Evolutionary conservation across 2,888 invertebrate genomes (phyloP).

Genomic region (Hydroisotoma schaefferi): DNA sequence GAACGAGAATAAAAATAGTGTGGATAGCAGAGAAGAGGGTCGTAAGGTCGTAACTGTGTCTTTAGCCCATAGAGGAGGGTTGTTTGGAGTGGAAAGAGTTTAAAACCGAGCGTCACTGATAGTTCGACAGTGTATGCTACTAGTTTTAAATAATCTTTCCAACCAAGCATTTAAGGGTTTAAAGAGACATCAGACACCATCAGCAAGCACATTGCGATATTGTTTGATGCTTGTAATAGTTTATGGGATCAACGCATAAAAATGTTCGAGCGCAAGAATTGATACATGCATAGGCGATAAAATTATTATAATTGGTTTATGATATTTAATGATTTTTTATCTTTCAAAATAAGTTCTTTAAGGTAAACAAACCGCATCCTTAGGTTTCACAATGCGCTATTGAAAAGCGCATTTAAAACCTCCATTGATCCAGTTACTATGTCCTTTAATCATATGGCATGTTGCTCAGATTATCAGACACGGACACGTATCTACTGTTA

Average conservation of each 20-base stretch:
- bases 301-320: not conserved
- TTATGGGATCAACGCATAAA: no score
- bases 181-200: not conserved
- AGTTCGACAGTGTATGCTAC: no score
- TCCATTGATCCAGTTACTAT: constrained; percentile 1
- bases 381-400: constrained; percentile 1
- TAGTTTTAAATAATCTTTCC: constrained; percentile 1
- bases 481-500: not conserved
- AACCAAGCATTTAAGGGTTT: not conserved
- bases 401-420: not conserved
- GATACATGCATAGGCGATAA: not conserved
- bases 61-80: no score
- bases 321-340: no score
- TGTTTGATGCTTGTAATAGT: no score
- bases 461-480: not conserved
- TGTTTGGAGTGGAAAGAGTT: no score
- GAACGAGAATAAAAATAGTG: no score
- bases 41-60: no score
- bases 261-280: no score
- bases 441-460: not conserved
- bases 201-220: no score
- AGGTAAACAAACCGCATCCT: not conserved
- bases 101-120: no score
- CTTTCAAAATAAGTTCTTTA: not conserved
- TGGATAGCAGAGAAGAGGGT: no score